These are phyloP conservation scores for Drosophila tripunctata DNA, from an alignment of 2,888 invertebrate genomes.

Conservation along the genomic window DNA sequence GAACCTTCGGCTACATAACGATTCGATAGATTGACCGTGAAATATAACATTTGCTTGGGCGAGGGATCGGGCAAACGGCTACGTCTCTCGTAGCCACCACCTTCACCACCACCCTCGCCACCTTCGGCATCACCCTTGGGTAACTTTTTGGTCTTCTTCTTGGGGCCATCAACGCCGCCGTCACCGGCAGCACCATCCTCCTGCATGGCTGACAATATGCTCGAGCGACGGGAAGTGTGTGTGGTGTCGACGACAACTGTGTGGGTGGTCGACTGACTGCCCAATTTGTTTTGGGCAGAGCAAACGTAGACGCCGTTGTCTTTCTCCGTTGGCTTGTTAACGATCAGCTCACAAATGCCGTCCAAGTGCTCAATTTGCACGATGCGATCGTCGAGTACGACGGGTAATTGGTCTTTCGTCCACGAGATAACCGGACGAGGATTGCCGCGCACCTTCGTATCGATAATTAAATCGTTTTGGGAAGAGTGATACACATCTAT, in stretches of 20 bases:
- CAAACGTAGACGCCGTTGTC: conserved; percentile 85
- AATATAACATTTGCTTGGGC: conserved; percentile 85
- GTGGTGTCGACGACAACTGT: conserved; percentile 85
- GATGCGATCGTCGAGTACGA: conserved; percentile 86
- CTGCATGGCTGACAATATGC: conserved; percentile 77
- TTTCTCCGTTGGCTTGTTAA: conserved; percentile 87
- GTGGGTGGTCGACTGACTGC: conserved; percentile 90
- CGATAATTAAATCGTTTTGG: conserved; percentile 90
- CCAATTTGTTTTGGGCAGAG: conserved; percentile 89
- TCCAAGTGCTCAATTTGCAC: conserved; percentile 90
- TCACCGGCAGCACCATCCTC: conserved; percentile 55
- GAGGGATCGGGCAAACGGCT: conserved; percentile 81
- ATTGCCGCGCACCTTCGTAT: conserved; percentile 91
- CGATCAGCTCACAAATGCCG: conserved; percentile 90
- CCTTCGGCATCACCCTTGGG: conserved; percentile 79
- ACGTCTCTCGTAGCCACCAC: conserved; percentile 86
- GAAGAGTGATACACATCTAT: conserved; percentile 89
- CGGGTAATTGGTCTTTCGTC: conserved; percentile 88
- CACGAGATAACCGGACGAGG: conserved; percentile 90
- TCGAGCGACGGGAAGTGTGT: conserved; percentile 82
- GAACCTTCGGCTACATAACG: conserved; percentile 87
- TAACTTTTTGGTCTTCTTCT: conserved; percentile 65
- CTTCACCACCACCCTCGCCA: conserved; percentile 69
- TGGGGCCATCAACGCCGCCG: conserved; percentile 45
- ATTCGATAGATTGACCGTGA: conserved; percentile 82